A percentile compares a stretch with the other conserved stretches of the same genome.
These are phyloP conservation scores for Carassius auratus DNA, from an alignment of 2,113 vertebrate genomes.

Conservation along the genomic window DNA sequence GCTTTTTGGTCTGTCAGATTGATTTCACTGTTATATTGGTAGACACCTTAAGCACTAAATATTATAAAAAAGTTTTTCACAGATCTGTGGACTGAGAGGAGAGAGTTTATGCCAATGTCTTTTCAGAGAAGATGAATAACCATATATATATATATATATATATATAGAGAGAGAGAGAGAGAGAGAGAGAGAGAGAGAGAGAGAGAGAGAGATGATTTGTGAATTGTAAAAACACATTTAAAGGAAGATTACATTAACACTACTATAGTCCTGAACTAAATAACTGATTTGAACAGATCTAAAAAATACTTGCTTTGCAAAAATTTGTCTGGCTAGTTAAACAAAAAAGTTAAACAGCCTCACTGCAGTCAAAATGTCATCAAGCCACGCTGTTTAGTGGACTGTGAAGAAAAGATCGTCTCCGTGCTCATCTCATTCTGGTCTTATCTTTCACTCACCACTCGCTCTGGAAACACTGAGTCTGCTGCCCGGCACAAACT, in stretches of 20 bases:
- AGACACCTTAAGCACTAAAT: background rate
- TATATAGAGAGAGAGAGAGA: too few species aligned
- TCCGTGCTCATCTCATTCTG: background rate
- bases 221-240: background rate
- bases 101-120: background rate
- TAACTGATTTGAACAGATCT: background rate
- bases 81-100: background rate
- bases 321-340: background rate
- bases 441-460: conserved; percentile 35
- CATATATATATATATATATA: too few species aligned
- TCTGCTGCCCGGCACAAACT: conserved; percentile 82
- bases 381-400: background rate
- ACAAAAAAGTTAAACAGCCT: conserved; percentile 12
- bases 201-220: too few species aligned
- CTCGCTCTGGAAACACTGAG: conserved; percentile 69
- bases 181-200: too few species aligned
- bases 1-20: background rate
- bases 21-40: background rate
- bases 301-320: background rate
- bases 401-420: conserved; percentile 3
- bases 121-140: background rate
- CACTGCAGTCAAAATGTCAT: background rate
- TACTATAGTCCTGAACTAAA: background rate
- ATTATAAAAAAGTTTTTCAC: background rate
- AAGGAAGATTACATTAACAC: background rate